phyloP scores from a whole-genome alignment of 1,140 invertebrate species.

The Pseudomyrmex pallidus region DNA sequence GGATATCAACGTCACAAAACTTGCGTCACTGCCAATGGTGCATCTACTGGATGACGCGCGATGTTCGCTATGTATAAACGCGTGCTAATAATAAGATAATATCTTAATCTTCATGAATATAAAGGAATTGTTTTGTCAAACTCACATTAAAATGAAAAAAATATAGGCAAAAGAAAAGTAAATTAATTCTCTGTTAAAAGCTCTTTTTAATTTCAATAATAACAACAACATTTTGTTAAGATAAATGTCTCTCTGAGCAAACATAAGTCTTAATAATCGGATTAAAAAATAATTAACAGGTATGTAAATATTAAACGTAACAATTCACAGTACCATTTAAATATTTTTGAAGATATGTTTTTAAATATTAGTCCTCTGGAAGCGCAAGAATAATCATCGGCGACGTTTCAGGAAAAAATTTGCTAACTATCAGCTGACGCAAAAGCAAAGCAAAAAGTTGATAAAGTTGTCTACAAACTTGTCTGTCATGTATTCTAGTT shows the following conservation, averaged over 20 bases:
- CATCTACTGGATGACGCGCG: not conserved
- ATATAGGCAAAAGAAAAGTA: not conserved
- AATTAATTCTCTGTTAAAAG: too few relatives aligned
- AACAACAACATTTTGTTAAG: too few relatives aligned
- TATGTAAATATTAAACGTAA: too few relatives aligned
- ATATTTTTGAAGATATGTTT: too few relatives aligned
- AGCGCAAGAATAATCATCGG: not conserved
- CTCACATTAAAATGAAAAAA: not conserved
- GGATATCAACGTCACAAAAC: constrained; percentile 1
- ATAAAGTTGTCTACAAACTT: constrained; percentile 44
- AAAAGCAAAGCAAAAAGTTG: constrained; percentile 34
- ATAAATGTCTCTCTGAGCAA: too few relatives aligned
- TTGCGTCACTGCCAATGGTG: constrained; percentile 10
- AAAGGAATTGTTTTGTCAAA: not conserved
- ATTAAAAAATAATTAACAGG: too few relatives aligned
- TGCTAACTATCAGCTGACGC: not conserved
- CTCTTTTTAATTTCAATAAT: too few relatives aligned
- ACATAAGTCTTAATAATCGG: too few relatives aligned
- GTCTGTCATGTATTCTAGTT: constrained; percentile 50
- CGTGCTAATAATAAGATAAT: too few relatives aligned
- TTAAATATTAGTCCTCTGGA: too few relatives aligned
- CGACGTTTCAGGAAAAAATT: constrained; percentile 6
- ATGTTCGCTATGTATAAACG: too few relatives aligned
- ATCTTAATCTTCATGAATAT: not conserved
- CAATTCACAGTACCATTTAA: too few relatives aligned